Evolutionary conservation across 2,113 vertebrate genomes (phyloP).

Genomic region (Sarotherodon lohbergeri): DNA sequence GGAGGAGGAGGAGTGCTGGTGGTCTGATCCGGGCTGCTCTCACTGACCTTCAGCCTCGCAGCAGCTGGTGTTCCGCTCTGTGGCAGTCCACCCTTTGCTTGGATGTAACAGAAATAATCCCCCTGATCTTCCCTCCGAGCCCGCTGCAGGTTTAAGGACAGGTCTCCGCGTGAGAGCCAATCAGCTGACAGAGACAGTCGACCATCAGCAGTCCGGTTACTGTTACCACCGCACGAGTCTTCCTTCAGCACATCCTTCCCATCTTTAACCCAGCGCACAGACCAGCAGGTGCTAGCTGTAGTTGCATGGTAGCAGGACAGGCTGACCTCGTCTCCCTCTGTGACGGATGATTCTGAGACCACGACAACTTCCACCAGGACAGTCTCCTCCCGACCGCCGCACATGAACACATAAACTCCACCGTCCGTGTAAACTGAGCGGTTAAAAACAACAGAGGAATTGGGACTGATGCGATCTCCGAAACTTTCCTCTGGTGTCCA

Average conservation of each 20-base stretch:
- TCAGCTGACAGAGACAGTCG: background rate
- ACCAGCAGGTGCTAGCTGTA: too few species aligned
- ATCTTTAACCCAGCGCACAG: too few species aligned
- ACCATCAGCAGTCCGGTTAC: too few species aligned
- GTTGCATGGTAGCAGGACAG: too few species aligned
- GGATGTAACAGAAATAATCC: background rate
- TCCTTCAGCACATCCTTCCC: too few species aligned
- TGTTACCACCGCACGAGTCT: too few species aligned
- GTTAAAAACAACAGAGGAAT: fast-evolving
- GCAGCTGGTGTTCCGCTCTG: fast-evolving
- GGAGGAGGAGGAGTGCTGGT: background rate
- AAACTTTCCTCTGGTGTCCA: fast-evolving
- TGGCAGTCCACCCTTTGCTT: too few species aligned
- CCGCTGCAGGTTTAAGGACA: background rate
- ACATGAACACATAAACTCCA: background rate
- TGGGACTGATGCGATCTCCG: background rate
- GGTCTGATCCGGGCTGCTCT: fast-evolving
- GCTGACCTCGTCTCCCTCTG: too few species aligned
- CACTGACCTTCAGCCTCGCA: background rate
- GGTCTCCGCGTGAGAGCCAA: background rate
- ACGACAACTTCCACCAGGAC: too few species aligned
- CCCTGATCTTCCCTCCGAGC: background rate
- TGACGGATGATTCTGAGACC: too few species aligned
- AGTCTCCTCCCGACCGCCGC: too few species aligned
- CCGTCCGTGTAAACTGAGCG: background rate